A percentile compares a stretch with the other conserved stretches of the same genome.
Evolutionary conservation across 2,113 vertebrate species (phyloP).

Genomic region (Galemys pyrenaicus): DNA sequence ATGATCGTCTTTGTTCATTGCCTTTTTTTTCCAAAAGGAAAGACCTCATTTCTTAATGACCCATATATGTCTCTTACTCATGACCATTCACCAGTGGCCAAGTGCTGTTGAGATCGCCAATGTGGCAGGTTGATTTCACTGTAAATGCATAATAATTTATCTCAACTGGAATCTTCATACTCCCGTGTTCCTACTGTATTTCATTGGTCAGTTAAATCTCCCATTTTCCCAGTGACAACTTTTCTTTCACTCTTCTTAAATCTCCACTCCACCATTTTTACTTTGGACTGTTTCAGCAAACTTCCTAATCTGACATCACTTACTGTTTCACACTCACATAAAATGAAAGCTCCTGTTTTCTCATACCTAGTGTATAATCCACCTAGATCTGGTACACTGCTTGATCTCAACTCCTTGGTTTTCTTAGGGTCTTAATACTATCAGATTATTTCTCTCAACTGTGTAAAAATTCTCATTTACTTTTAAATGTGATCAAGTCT

Average conservation of each 20-base stretch:
- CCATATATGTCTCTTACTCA: not conserved
- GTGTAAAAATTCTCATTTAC: not conserved
- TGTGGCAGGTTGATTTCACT: not conserved
- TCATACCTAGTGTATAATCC: not conserved
- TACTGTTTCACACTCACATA: not conserved
- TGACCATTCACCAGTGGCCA: not conserved
- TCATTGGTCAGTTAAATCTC: not conserved
- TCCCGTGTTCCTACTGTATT: not conserved
- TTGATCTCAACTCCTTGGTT: not conserved
- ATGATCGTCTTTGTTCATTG: not conserved
- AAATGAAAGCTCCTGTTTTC: not conserved
- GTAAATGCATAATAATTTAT: not conserved
- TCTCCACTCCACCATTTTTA: not conserved
- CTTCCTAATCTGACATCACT: not conserved
- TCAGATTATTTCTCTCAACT: not conserved
- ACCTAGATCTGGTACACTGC: no score
- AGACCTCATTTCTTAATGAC: not conserved
- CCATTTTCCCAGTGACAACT: not conserved
- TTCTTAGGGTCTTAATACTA: not conserved
- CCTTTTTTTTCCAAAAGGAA: not conserved
- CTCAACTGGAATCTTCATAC: not conserved
- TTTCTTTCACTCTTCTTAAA: not conserved
- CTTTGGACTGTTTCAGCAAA: not conserved
- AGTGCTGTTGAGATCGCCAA: not conserved
- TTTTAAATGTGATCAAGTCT: not conserved